A percentile compares a stretch with the other conserved stretches of the same genome.
Evolutionary conservation across 2,113 vertebrate genomes (phyloP).

Genomic region (Ellobius talpinus): DNA sequence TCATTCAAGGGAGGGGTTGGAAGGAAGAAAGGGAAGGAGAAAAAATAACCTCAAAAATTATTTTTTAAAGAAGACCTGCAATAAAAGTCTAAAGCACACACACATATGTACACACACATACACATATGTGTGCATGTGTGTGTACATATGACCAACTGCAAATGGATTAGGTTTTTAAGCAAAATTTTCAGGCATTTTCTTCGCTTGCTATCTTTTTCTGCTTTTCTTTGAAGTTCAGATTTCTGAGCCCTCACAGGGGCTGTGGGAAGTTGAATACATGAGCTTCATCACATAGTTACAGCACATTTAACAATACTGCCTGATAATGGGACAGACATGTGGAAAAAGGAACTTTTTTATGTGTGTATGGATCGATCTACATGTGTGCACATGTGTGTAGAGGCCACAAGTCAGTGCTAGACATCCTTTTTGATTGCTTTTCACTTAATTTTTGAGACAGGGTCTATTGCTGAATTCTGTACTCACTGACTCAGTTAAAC

Average conservation of each 20-base stretch:
- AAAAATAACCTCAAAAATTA: not conserved
- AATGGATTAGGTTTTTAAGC: not conserved
- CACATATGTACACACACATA: not conserved
- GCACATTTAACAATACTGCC: not conserved
- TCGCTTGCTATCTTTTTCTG: not conserved
- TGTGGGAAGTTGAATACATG: not conserved
- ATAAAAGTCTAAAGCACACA: not conserved
- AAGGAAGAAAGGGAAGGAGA: not conserved
- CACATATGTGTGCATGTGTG: too few relatives aligned
- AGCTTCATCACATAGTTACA: not conserved
- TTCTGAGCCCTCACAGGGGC: not conserved
- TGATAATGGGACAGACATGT: not conserved
- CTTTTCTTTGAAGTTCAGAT: conserved; percentile 21
- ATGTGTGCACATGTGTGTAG: not conserved
- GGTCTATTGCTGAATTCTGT: not conserved
- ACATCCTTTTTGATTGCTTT: not conserved
- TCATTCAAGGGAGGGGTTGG: not conserved
- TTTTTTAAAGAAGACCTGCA: not conserved
- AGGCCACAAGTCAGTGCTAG: not conserved
- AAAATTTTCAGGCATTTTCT: not conserved
- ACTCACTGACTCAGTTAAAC: not conserved
- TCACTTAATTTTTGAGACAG: not conserved
- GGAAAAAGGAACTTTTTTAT: not conserved
- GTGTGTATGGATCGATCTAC: not conserved
- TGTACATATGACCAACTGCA: not conserved